Evolutionary conservation across 2,797 vertebrate species (phyloP).

Genomic region (Mallotus villosus): DNA sequence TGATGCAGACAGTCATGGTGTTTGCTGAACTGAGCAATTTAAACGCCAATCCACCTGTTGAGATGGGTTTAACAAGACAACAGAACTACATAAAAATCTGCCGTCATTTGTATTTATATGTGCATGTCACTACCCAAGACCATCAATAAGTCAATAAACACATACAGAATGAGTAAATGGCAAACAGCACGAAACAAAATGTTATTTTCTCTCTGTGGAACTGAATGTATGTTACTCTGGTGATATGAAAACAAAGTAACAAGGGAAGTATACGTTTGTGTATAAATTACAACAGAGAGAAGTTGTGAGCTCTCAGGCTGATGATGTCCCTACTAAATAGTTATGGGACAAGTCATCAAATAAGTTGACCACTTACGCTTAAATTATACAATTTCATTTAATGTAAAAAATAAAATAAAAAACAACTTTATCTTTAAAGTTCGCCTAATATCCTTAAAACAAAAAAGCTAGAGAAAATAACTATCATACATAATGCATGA

Average conservation of each 20-base stretch:
- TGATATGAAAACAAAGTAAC: conserved; percentile 16
- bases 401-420: conserved; percentile 5
- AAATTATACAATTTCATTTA: neutral
- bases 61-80: conserved; percentile 32
- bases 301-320: no score
- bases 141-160: conserved; percentile 57
- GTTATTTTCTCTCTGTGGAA: conserved; percentile 2
- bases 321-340: no score
- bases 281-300: no score
- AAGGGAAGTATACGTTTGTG: neutral
- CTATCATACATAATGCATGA: conserved; percentile 60
- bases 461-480: conserved; percentile 53
- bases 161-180: conserved; percentile 55
- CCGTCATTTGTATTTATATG: no score
- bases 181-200: conserved; percentile 7
- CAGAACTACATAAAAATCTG: no score
- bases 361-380: conserved; percentile 39
- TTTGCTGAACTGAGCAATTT: conserved; percentile 40
- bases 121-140: conserved; percentile 22
- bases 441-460: conserved; percentile 55
- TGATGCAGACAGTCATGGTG: conserved; percentile 55
- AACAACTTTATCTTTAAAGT: conserved; percentile 55
- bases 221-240: conserved; percentile 11
- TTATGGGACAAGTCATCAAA: conserved; percentile 26
- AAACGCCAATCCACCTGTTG: conserved; percentile 19